Base-by-base conservation (phyloP, 1,140 invertebrate species). In the Pomacea maculata region DNA sequence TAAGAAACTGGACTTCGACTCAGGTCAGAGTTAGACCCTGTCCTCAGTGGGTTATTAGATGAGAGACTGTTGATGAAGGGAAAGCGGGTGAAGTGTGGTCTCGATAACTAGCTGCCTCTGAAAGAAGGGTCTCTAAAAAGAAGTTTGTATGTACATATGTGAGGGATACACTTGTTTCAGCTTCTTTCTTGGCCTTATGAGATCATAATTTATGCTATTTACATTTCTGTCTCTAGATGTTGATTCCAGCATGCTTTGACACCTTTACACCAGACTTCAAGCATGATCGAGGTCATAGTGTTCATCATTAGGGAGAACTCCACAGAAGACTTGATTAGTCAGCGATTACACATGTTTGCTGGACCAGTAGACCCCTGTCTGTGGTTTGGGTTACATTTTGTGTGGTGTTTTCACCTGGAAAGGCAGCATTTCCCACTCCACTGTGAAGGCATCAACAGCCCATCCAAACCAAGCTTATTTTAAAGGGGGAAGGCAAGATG, bases 1-100 rank as follows among this genome's bases (percentile, higher is more conserved):
- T 19, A 90, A 90, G 79, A 88, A 88, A 83, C 82, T 90, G 80
- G 89, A 90, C 64, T 90, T 90, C 83, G 89, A 90, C 79, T 90
- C 89, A 83, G 89, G 89, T 89, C 78, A 73, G 80, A 70, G 25
- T 10, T 63, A 17, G 29, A 52, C 64, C 34, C 34, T 45, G 10
- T 19, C 15, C 19, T 75, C 19, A 34, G 19, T 19, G 15, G 45
- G 15, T 17, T 55, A 21, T 57, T 57, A 19, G 19, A 15, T 19
- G 29, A 15, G 57, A 21, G 34, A 19, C 19, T 19, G 19, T 14
- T 21, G 21, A 21, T 75, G 14, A 75, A 17, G 5, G 14, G 19
- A 17, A 52, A 21, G 65, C 25, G 45, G 17, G 9, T 45, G 29
- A 34, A 17, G 68, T 17, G 11, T 68, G 8, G 45, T 70, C n/a